Conservation (phyloP, 2,113 vertebrate genomes). For the Isichthys henryi region DNA sequence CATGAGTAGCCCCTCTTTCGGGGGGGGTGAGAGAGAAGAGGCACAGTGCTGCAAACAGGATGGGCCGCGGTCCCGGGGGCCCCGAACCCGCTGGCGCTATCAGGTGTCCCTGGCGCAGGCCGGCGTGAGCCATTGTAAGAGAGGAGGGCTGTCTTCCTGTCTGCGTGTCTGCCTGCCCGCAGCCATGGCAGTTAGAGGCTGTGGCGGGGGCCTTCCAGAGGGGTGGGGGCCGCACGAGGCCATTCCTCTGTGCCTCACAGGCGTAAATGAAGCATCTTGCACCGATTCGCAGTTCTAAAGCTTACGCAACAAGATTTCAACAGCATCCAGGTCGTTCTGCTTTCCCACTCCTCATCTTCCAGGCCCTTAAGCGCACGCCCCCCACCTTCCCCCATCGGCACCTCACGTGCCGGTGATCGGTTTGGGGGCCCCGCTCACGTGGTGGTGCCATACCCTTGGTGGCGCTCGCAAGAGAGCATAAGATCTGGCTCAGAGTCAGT, state of each 20-base stretch:
- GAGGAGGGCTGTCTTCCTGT: slow-evolving; percentile 13
- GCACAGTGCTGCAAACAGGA: slow-evolving; percentile 14
- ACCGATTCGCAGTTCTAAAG: not conserved
- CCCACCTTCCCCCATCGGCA: not conserved
- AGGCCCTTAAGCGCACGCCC: not conserved
- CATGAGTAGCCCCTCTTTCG: not conserved
- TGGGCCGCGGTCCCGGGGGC: not conserved
- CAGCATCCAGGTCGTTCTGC: not conserved
- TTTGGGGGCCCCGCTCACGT: not conserved
- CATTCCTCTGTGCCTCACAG: not conserved
- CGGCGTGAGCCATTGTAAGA: not conserved
- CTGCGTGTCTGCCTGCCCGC: not conserved
- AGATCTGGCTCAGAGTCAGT: slow-evolving; percentile 11
- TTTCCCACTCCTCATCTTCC: not conserved
- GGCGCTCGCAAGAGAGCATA: not conserved
- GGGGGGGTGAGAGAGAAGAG: not conserved
- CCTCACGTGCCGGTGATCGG: not conserved
- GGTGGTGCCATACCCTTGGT: not conserved
- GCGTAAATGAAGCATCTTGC: not conserved
- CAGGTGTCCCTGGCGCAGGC: slow-evolving; percentile 17
- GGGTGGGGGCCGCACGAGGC: not conserved
- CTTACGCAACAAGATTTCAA: not conserved
- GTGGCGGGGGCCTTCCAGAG: not conserved
- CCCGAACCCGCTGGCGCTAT: not conserved
- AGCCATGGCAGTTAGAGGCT: not conserved